phyloP scores from a whole-genome alignment of 2,797 vertebrate species.

The Halcyon badia region DNA sequence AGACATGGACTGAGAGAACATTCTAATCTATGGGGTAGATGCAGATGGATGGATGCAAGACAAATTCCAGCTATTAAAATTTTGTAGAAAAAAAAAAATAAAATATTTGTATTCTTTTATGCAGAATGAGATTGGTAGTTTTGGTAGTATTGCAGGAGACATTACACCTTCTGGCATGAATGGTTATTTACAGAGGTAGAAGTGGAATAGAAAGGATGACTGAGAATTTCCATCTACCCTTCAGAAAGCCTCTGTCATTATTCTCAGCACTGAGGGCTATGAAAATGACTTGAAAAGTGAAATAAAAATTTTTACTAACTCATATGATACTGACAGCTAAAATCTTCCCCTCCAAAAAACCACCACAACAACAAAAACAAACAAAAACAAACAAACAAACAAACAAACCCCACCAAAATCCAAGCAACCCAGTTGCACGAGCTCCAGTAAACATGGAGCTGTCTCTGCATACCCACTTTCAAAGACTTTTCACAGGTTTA shows the following conservation, averaged over 20 bases:
- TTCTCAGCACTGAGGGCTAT: background rate
- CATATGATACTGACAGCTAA: background rate
- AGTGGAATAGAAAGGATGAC: background rate
- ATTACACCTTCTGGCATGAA: fast-evolving
- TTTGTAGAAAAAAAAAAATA: too few species aligned
- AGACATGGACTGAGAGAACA: background rate
- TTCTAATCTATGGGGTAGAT: background rate
- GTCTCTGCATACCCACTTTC: background rate
- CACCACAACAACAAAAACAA: too few species aligned
- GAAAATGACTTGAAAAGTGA: background rate
- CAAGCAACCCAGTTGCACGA: background rate
- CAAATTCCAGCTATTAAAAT: background rate
- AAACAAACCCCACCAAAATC: too few species aligned
- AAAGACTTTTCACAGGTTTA: background rate
- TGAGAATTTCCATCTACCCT: background rate
- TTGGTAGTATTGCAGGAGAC: background rate
- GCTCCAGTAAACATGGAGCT: background rate
- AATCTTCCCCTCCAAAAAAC: background rate
- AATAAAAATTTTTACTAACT: background rate
- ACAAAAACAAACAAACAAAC: too few species aligned
- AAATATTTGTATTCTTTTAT: background rate
- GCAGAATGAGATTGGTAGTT: background rate
- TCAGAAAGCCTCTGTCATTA: background rate
- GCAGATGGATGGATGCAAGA: fast-evolving
- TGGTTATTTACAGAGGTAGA: fast-evolving